Conservation (phyloP, 2,113 vertebrate genomes). For the Brachypodius melanocephalos region DNA sequence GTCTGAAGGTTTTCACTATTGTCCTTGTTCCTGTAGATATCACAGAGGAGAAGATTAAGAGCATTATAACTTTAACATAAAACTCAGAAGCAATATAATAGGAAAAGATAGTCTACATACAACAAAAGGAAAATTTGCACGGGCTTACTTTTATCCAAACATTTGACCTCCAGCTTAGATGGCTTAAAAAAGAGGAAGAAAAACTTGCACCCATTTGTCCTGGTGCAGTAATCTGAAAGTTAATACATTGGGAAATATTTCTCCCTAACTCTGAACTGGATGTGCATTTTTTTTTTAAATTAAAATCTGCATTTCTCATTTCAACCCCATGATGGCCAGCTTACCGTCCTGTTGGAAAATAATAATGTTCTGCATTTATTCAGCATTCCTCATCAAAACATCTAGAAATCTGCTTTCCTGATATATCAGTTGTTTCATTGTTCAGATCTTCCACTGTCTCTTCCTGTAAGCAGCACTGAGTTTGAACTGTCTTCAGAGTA, state of each 20-base stretch:
- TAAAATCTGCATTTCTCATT: background rate
- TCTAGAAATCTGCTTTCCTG: background rate
- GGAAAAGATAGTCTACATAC: constrained; percentile 29
- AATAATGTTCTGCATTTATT: background rate
- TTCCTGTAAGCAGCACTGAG: background rate
- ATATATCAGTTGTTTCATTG: background rate
- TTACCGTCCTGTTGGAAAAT: background rate
- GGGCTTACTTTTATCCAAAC: constrained; percentile 59
- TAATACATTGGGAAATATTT: constrained; percentile 15
- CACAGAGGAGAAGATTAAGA: constrained; percentile 61
- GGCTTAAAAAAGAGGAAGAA: constrained; percentile 33
- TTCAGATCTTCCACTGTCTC: background rate
- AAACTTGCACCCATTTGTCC: constrained; percentile 20
- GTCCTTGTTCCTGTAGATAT: constrained; percentile 60
- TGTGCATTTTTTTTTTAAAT: background rate
- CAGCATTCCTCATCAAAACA: background rate
- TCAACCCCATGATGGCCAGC: background rate
- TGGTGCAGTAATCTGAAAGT: constrained; percentile 34
- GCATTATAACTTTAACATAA: constrained; percentile 59
- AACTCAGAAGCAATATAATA: constrained; percentile 53
- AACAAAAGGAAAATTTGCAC: constrained; percentile 62
- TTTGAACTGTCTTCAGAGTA: constrained; percentile 26
- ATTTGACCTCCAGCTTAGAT: constrained; percentile 55
- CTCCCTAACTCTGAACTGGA: background rate
- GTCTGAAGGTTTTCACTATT: constrained; percentile 43